Conservation (phyloP, 2,113 vertebrate species). For the Lutjanus erythropterus region DNA sequence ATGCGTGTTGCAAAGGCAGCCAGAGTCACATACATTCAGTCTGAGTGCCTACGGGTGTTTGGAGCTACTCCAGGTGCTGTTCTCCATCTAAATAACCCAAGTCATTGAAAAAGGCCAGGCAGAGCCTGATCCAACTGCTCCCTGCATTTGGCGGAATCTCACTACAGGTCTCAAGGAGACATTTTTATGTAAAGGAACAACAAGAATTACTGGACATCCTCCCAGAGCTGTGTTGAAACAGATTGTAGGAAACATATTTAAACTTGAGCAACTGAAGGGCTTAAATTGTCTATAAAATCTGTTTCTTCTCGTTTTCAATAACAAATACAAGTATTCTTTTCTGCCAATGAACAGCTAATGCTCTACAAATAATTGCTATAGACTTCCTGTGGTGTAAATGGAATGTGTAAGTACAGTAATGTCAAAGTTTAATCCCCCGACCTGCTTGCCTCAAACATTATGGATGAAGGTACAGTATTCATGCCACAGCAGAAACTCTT, state of each 20-base stretch:
- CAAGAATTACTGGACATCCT: constrained; percentile 76
- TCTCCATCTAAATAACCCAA: constrained; percentile 70
- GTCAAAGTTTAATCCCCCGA: constrained; percentile 3
- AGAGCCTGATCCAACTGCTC: constrained; percentile 65
- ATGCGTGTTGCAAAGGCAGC: constrained; percentile 46
- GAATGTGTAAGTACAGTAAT: constrained; percentile 16
- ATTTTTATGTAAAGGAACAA: constrained; percentile 76
- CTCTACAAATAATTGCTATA: constrained; percentile 39
- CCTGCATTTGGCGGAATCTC: constrained; percentile 65
- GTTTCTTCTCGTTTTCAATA: constrained; percentile 67
- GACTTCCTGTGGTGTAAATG: constrained; percentile 31
- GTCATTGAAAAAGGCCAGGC: constrained; percentile 62
- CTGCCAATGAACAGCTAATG: constrained; percentile 38
- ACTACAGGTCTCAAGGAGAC: constrained; percentile 59
- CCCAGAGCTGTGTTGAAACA: constrained; percentile 78
- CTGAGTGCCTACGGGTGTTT: constrained; percentile 62
- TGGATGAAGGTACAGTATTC: neutral
- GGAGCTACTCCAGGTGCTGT: constrained; percentile 74
- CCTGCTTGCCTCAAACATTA: neutral
- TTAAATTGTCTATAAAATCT: constrained; percentile 84
- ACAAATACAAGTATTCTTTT: constrained; percentile 67
- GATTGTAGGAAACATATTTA: constrained; percentile 83
- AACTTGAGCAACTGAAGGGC: constrained; percentile 72
- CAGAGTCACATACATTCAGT: constrained; percentile 59
- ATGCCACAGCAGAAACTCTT: neutral